These are phyloP conservation scores for Danio jaintianensis DNA, from an alignment of 2,797 vertebrate genomes.

Conservation along the genomic window DNA sequence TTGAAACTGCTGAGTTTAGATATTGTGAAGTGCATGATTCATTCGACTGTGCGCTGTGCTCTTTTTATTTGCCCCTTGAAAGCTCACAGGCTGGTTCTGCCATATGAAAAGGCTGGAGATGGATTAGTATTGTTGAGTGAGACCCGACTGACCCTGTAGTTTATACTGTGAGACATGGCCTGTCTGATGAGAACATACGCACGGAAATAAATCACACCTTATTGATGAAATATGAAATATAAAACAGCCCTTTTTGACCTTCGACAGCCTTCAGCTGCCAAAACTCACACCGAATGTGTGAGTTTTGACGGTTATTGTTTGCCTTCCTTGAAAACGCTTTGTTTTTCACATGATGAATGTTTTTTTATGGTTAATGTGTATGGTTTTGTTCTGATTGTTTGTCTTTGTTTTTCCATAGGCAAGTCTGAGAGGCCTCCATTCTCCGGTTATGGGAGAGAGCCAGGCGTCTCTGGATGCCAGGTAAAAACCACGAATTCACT, in stretches of 20 bases:
- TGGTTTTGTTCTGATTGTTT: neutral
- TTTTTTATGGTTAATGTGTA: neutral
- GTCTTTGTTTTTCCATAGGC: conserved; percentile 75
- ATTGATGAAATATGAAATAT: conserved; percentile 32
- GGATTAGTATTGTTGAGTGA: conserved; percentile 22
- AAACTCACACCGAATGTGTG: conserved; percentile 17
- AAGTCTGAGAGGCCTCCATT: conserved; percentile 77
- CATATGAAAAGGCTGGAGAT: conserved; percentile 60
- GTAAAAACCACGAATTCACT: conserved; percentile 76
- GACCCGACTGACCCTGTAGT: conserved; percentile 16
- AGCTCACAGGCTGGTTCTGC: conserved; percentile 67
- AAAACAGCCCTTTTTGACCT: conserved; percentile 53
- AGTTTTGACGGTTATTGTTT: conserved; percentile 28
- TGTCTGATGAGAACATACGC: neutral
- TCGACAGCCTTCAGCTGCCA: neutral
- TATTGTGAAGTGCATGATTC: conserved; percentile 83
- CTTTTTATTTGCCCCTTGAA: conserved; percentile 74
- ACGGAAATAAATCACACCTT: conserved; percentile 21
- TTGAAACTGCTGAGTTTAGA: conserved; percentile 85
- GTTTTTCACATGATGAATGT: conserved; percentile 22
- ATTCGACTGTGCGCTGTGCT: conserved; percentile 75
- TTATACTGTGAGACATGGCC: neutral
- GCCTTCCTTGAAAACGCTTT: neutral
- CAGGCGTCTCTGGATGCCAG: conserved; percentile 88
- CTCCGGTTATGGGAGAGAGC: conserved; percentile 85